Evolutionary conservation across 2,888 invertebrate species (phyloP), one percentile per base, ranked within the genome.

Genomic region (Rhamphomyia laevipes): DNA sequence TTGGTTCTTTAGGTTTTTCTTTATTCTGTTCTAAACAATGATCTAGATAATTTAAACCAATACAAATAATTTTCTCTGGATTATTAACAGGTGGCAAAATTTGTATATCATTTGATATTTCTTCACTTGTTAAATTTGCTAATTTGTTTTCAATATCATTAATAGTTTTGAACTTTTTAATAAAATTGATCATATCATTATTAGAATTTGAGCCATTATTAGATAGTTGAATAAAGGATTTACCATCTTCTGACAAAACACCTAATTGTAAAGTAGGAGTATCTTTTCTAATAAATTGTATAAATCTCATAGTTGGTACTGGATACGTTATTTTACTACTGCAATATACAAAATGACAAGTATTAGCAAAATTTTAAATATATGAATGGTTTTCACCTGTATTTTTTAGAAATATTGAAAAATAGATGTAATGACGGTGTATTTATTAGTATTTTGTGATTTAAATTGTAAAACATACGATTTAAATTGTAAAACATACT

Each of bases 1-100:
- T 83, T 0, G 93, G 93, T 53, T 86, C 84, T 16, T 74, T 73
- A 0, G 88, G 87, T 2, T 78, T 72, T 0, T 79, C 76, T 15
- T 81, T 63, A 17, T 86, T 83, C 63, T 90, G 89, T 63, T 93
- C 92, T 46, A 78, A 74, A 59, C 92, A 92, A 61, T 91, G 91
- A 38, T 90, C 91, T 47, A 73, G 64, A 68, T 93, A 93, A 68
- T 93, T 93, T 51, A 91, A 74, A 1, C 89, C 90, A 13, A 92
- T 79, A 61, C 91, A 91, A 1, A 86, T 76, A 1, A 93, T 77
- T 68, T 93, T 93, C 60, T 90, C 89, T 50, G 88, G 84, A 23
- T 80, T 79, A 2, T 77, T 77, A 16, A 93, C 76, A 0, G 93
- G 92, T 0, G 92, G 77, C 42, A 82, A 45, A 1, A 70, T 47